Evolutionary conservation across 1,140 invertebrate species (phyloP), one percentile per base, ranked within the genome.

Genomic region (Drosophila chauvacae): DNA sequence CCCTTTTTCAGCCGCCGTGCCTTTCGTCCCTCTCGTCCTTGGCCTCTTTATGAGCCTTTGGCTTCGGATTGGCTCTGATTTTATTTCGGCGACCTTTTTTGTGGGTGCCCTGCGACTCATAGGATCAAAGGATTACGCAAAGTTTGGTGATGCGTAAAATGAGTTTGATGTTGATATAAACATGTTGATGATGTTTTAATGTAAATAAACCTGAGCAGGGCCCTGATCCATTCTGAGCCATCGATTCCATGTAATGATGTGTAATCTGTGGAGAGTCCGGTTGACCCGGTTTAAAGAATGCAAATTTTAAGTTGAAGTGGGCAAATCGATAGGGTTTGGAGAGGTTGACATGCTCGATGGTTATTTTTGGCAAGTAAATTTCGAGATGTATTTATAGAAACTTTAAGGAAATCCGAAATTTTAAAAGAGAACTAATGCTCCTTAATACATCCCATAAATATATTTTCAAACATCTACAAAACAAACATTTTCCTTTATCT

Each of bases 81-180:
- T 68, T 50, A 60, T 68, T 56, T 68, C 47, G 51, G 51, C 59
- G 65, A 78, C 76, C 76, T 80, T 77, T 68, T 70, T 69, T 60
- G 55, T 59, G 30, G 62, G 45, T 72, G 57, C 55, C 64, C 58
- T 81, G 71, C 73, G 48, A 61, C 77, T 72, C 81, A 72, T 88
- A 76, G 84, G 84, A 90, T 90, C 85, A 90, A 90, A 90, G 85
- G 85, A 85, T 90, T 90, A 90, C 81, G 81, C 69, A 88, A 88
- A 90, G 85, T 90, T 90, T 80, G 81, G 78, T 90, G 85, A 90
- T 90, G 85, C 85, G 85, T 85, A 90, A 90, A 90, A 90, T 90
- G 85, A 90, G 85, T 90, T 90, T 90, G 86, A 90, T 90, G 85
- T 85, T 85, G 85, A 90, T 90, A 90, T 90, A 90, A 90, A 90